Evolutionary conservation across 2,888 invertebrate species (phyloP).

Genomic region (Cheilosia scutellata): DNA sequence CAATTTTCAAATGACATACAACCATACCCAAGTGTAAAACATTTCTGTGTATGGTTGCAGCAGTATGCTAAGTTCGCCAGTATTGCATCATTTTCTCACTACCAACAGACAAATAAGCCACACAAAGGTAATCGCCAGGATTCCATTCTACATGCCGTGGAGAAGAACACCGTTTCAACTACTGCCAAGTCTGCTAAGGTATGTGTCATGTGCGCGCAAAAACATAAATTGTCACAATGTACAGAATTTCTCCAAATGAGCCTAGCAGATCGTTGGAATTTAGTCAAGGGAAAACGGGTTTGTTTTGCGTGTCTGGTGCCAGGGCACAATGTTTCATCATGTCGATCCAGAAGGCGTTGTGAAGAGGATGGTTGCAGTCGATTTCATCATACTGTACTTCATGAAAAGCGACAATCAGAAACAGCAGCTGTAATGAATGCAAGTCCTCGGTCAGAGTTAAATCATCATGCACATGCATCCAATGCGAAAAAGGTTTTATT

Average conservation of each 20-base stretch:
- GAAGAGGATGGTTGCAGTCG: slow-evolving; percentile 8
- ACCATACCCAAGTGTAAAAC: background rate
- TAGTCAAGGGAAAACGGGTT: slow-evolving; percentile 6
- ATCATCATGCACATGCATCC: background rate
- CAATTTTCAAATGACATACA: slow-evolving; percentile 4
- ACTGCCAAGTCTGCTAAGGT: background rate
- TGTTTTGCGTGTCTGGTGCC: slow-evolving; percentile 17
- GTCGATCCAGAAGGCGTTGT: background rate
- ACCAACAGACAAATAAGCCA: background rate
- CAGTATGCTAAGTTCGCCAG: slow-evolving; percentile 3
- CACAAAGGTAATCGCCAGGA: background rate
- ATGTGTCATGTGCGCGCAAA: background rate
- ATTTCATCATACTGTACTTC: slow-evolving; percentile 10
- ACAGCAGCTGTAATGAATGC: background rate
- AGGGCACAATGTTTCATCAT: slow-evolving; percentile 5
- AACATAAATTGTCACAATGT: background rate
- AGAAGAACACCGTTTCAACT: background rate
- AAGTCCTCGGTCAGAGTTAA: background rate
- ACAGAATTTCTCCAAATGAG: background rate
- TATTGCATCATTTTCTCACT: background rate
- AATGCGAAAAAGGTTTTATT: slow-evolving; percentile 17
- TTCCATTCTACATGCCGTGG: background rate
- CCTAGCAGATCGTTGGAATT: background rate
- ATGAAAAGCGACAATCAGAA: background rate
- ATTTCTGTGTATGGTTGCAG: slow-evolving; percentile 8